Percentiles rank a stretch among this genome's conserved stretches.
These are phyloP conservation scores for Cosmopolites sordidus DNA, from an alignment of 2,888 invertebrate genomes.

Conservation along the genomic window DNA sequence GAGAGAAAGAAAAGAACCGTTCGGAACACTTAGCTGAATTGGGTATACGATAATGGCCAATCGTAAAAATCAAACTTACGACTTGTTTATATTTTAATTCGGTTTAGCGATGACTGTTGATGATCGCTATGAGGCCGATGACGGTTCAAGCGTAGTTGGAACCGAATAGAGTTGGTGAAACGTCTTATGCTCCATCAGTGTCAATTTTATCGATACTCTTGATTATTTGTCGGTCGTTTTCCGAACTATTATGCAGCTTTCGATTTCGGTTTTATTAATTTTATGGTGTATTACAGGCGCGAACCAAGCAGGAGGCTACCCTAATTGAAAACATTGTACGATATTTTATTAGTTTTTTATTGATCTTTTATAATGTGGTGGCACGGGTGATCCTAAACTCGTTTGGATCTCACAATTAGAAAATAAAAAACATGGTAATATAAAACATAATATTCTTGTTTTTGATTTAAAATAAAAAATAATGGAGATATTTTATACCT, in stretches of 20 bases:
- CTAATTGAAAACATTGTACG: no score
- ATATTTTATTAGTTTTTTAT: no score
- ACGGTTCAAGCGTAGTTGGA: not conserved
- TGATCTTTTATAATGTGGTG: no score
- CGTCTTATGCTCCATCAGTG: constrained; percentile 25
- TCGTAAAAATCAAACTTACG: constrained; percentile 23
- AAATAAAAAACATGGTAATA: no score
- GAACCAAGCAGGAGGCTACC: constrained; percentile 5
- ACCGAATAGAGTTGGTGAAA: not conserved
- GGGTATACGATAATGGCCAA: constrained; percentile 24
- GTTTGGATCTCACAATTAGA: no score
- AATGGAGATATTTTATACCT: no score
- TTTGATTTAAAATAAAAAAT: no score
- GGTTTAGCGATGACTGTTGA: constrained; percentile 25
- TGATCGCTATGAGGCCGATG: constrained; percentile 23
- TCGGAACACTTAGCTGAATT: constrained; percentile 25
- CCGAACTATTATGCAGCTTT: constrained; percentile 23
- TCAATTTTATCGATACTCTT: constrained; percentile 26
- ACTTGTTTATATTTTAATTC: constrained; percentile 27
- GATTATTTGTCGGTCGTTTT: constrained; percentile 25
- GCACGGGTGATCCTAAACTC: no score
- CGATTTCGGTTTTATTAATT: constrained; percentile 13
- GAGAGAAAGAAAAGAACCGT: constrained; percentile 9
- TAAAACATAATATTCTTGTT: no score
- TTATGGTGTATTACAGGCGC: not conserved